Evolutionary conservation across 2,888 invertebrate genomes (phyloP).

Genomic region (Melinaea menophilus): DNA sequence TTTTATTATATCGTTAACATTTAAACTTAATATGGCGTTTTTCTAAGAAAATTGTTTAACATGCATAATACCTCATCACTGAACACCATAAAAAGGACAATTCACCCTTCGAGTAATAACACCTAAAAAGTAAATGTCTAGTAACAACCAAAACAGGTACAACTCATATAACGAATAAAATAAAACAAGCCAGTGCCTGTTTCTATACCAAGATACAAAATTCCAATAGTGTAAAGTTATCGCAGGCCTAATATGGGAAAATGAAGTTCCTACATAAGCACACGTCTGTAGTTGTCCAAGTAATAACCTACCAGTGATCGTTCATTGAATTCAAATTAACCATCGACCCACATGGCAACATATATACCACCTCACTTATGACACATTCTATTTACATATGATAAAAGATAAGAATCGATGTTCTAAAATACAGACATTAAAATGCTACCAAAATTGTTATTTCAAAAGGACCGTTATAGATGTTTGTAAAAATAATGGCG

Average conservation of each 20-base stretch:
- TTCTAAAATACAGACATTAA: conserved; percentile 9
- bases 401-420: conserved; percentile 22
- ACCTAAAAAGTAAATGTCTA: not conserved
- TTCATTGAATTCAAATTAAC: conserved; percentile 42
- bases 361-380: conserved; percentile 36
- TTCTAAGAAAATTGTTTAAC: not conserved
- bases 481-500: conserved; percentile 6
- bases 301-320: conserved; percentile 40
- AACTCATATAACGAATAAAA: not conserved
- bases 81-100: conserved; percentile 7
- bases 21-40: not conserved
- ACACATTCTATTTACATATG: conserved; percentile 37
- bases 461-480: not conserved
- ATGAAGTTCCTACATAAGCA: conserved; percentile 36
- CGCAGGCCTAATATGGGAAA: conserved; percentile 34
- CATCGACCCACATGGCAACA: conserved; percentile 37
- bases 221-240: conserved; percentile 32
- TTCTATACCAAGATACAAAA: conserved; percentile 6
- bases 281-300: conserved; percentile 39
- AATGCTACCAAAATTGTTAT: conserved; percentile 11
- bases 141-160: not conserved
- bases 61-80: no score
- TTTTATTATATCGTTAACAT: not conserved
- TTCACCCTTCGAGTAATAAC: not conserved
- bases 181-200: not conserved